Conservation (phyloP, 2,797 vertebrate genomes). For the Cacajao melanocephalus region DNA sequence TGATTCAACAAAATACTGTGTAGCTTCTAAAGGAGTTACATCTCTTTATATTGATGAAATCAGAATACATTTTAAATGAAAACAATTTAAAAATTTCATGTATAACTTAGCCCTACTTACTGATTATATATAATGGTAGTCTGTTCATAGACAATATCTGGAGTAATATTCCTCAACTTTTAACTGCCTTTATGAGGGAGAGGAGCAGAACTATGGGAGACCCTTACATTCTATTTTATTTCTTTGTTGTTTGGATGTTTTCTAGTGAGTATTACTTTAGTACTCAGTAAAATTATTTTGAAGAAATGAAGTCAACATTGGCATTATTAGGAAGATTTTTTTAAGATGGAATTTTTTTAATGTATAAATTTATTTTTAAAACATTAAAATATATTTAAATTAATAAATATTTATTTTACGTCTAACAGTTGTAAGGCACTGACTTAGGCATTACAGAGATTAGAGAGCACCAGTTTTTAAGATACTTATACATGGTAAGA, state of each 20-base stretch:
- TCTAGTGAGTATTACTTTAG: neutral
- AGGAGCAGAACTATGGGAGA: neutral
- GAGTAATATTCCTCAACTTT: neutral
- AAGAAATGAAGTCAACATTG: neutral
- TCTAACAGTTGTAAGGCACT: neutral
- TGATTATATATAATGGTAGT: neutral
- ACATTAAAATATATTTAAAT: constrained; percentile 9
- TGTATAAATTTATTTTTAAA: neutral
- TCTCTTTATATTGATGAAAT: neutral
- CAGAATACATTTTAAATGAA: neutral
- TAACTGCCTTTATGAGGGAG: neutral
- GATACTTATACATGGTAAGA: neutral
- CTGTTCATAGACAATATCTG: neutral
- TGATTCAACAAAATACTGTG: neutral
- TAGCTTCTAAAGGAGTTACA: neutral
- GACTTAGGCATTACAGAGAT: neutral
- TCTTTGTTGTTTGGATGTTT: neutral
- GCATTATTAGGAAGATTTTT: constrained; percentile 36
- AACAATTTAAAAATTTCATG: neutral
- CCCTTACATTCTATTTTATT: neutral
- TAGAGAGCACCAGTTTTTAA: neutral
- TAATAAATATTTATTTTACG: neutral
- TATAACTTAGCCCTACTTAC: neutral
- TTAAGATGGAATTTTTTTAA: neutral
- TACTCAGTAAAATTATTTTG: neutral